These are phyloP conservation scores for Indicator maculatus DNA, from an alignment of 2,113 vertebrate species.

Conservation along the genomic window DNA sequence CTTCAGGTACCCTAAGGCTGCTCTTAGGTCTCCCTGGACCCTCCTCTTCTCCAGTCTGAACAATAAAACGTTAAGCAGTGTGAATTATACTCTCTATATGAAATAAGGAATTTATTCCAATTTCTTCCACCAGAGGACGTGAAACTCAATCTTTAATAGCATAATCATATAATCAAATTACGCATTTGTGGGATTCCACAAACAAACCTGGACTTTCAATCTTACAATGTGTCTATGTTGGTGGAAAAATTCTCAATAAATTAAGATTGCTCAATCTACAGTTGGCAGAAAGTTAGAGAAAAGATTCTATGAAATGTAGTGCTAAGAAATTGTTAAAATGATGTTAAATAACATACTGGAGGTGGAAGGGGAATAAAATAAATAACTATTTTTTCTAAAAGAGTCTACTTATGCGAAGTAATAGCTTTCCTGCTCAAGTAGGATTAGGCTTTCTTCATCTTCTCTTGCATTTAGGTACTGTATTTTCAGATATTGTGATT, in stretches of 20 bases:
- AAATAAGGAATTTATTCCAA: not conserved
- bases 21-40: no score
- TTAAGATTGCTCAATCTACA: not conserved
- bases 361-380: not conserved
- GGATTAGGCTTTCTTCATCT: not conserved
- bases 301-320: not conserved
- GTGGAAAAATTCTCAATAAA: not conserved
- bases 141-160: not conserved
- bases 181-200: not conserved
- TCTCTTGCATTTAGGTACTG: fast-evolving
- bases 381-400: not conserved
- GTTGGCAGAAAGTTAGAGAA: not conserved
- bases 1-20: no score
- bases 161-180: not conserved
- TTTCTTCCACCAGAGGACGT: not conserved
- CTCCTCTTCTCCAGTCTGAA: no score
- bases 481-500: not conserved
- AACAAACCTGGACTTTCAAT: not conserved
- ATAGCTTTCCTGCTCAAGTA: not conserved
- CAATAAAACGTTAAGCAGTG: not conserved
- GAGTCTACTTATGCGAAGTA: not conserved
- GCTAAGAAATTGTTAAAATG: not conserved
- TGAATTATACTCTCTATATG: not conserved
- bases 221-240: not conserved
- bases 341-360: not conserved